Evolutionary conservation across 2,797 vertebrate genomes (phyloP), one percentile per base, ranked within the genome.

Genomic region (Limosa lapponica): DNA sequence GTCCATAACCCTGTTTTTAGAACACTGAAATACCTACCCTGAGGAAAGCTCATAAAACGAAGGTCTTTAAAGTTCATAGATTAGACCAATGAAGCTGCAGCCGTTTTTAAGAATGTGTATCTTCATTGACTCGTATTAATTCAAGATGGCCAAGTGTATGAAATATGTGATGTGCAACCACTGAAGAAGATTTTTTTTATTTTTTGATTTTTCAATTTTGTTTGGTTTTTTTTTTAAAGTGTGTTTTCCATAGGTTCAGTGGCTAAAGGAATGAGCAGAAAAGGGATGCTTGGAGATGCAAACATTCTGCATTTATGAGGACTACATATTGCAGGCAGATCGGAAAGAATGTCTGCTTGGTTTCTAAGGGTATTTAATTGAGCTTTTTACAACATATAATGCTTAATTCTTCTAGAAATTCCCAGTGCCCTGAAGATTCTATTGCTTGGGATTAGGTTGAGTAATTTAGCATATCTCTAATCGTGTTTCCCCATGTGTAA

Each of bases 1-100:
- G 96, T 90, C 96, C 91, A 65, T 97, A 97, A 94, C 94, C 75
- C 81, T 96, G 94, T 91, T 97, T 97, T 97, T 94, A 52, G 73
- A 97, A 95, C 81, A 96, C 44, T 95, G 91, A 94, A 96, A 96
- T 94, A 96, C 85, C 93, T 95, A 93, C 83, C 80, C 90, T 49
- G 85, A 97, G 90, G 96, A 97, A 97, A 97, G 87, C 94, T 96
- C 82, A 71, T 96, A 95, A 97, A 98, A 96, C 0, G 3, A 51
- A 82, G 74, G 92, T 95, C 93, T 97, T 97, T 95, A 97, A 97
- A 95, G 90, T 94, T 94, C 87, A 69, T 85, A 92, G 86, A 95
- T 95, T 88, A 96, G 90, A 86, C 85, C 85, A 66, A 62, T 49
- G 84, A 96, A 92, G 91, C 48, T 92, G 75, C 19, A 8, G 41